phyloP scores from a whole-genome alignment of 2,888 invertebrate genomes.

The Fragum sueziense region DNA sequence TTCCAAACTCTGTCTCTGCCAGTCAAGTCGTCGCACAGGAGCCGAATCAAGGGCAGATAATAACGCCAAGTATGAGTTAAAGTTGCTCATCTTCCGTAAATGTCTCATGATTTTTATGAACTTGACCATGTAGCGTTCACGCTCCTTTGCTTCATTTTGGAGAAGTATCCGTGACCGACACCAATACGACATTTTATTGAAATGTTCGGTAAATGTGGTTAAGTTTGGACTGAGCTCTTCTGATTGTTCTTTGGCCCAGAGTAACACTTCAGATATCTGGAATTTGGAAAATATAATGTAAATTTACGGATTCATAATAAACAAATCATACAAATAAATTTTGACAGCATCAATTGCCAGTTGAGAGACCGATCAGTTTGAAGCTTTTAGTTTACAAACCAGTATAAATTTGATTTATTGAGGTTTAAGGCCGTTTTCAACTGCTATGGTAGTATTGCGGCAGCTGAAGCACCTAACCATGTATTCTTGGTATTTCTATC shows the following conservation, averaged over 20 bases:
- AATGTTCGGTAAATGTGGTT: conserved; percentile 98
- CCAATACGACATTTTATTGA: conserved; percentile 99
- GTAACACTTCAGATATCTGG: conserved; percentile 95
- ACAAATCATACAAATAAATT: too few species aligned
- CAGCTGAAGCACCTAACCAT: too few species aligned
- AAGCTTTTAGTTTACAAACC: too few species aligned
- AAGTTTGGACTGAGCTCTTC: conserved; percentile 98
- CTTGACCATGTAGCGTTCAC: conserved; percentile 94
- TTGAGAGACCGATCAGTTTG: too few species aligned
- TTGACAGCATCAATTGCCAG: too few species aligned
- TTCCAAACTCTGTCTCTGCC: conserved; percentile 90
- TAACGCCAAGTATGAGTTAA: conserved; percentile 98
- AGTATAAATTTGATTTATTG: too few species aligned
- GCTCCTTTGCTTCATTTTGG: conserved; percentile 95
- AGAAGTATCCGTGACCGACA: conserved; percentile 96
- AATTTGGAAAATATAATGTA: too few species aligned
- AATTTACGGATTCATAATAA: too few species aligned
- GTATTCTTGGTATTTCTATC: too few species aligned
- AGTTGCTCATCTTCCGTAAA: conserved; percentile 97
- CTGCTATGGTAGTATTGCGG: too few species aligned
- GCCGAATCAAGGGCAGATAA: conserved; percentile 98
- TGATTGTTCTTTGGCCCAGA: conserved; percentile 98
- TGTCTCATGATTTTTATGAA: conserved; percentile 99
- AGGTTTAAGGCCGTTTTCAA: too few species aligned
- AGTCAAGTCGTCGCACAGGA: conserved; percentile 90